Evolutionary conservation across 2,888 invertebrate genomes (phyloP).

Genomic region (Tribolium freemani): DNA sequence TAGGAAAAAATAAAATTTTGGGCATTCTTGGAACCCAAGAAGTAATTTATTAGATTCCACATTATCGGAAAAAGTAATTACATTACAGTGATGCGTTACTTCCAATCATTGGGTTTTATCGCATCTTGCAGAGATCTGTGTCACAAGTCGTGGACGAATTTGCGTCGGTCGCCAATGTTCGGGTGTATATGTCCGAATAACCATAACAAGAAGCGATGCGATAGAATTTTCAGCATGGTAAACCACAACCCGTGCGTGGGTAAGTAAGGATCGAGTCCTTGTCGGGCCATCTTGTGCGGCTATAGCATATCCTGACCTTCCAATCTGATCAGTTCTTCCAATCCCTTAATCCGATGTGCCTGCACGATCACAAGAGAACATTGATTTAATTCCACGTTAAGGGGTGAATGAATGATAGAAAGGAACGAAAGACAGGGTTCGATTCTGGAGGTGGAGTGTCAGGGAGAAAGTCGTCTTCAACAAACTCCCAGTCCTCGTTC

Average conservation of each 20-base stretch:
- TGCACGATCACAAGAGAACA: slow-evolving; percentile 43
- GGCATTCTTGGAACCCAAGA: no score
- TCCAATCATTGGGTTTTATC: slow-evolving; percentile 4
- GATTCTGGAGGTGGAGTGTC: background rate
- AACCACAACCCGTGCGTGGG: slow-evolving; percentile 96
- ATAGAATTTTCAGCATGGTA: slow-evolving; percentile 88
- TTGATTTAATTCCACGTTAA: slow-evolving; percentile 44
- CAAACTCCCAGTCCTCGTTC: background rate
- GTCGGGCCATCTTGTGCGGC: slow-evolving; percentile 39
- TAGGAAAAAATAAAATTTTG: no score
- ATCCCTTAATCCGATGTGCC: slow-evolving; percentile 43
- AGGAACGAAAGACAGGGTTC: background rate
- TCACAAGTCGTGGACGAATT: slow-evolving; percentile 89
- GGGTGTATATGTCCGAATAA: slow-evolving; percentile 94
- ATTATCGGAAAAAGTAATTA: no score
- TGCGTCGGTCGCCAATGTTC: slow-evolving; percentile 90
- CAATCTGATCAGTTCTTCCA: slow-evolving; percentile 43
- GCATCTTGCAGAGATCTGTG: slow-evolving; percentile 80
- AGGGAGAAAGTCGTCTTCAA: slow-evolving; percentile 11
- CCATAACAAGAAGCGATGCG: slow-evolving; percentile 90
- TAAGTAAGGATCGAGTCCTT: slow-evolving; percentile 72
- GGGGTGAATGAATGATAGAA: slow-evolving; percentile 35
- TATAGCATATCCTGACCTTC: slow-evolving; percentile 26
- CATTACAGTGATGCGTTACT: no score
- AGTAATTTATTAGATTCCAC: no score